Base-by-base conservation (phyloP, 2,797 vertebrate species). In the Acanthopagrus latus region DNA sequence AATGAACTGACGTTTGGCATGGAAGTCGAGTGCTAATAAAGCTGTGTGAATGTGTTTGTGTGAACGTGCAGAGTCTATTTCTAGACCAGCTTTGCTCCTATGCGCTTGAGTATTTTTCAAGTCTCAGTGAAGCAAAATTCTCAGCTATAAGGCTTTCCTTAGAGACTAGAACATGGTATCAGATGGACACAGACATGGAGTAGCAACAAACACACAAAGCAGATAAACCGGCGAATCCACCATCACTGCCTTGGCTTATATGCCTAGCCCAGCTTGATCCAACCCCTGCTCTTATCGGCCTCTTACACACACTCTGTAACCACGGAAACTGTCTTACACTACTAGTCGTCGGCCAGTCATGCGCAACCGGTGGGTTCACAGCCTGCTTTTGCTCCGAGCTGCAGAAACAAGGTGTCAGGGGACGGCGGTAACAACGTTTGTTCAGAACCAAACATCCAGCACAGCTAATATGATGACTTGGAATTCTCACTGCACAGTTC, bases 261-360 rank as follows among this genome's bases (percentile, higher is more conserved):
- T 55, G 50, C 63, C 44, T 66, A 13, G 48, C 56, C 54, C 62
- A 57, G 29, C 76, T 71, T 84, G 71, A 83, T 82, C 73, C 76
- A 72, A 74, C 69, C 64, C 3, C 62, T 18, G 64, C 74, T 84
- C 78, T 91, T 90, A 89, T 93, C 91, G 87, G 70, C 70, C 74
- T 83, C 68, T 77, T 75, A 77, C 86, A 88, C 81, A 60, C 75
- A 47, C 76, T 79, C 77, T 66, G 65, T 85, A 84, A 87, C 83
- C 84, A 75, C 76, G 29, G 83, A 82, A 69, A 86, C 83, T 79
- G 64, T 81, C 88, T 91, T 84, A 72, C 71, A 50, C 57, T 57
- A 62, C 71, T 33, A 63, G 71, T 77, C n/a, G 5, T 70, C 65
- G 59, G 60, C 48, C 82, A 70, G 57, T 6, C 66, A 81, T 88